Base-by-base conservation (phyloP, 2,888 invertebrate species). In the Coelogynopora nodosa region DNA sequence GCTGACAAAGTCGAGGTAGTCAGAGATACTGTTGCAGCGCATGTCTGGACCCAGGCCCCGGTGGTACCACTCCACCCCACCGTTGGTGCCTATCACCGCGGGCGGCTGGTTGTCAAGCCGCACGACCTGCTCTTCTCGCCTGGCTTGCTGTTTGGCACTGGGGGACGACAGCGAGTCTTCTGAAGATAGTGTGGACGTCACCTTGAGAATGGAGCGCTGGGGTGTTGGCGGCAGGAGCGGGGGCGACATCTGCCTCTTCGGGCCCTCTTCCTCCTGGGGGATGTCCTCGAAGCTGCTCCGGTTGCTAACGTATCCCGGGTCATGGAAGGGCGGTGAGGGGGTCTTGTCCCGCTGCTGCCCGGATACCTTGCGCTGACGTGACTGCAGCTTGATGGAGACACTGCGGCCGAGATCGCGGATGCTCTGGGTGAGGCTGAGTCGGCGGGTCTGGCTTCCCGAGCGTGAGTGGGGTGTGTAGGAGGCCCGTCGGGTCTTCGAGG, bases 11-110 rank as follows among this genome's bases (percentile, higher is more conserved):
- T 74, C 74, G 10, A 74, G 23, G 27, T 74, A 74, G 74, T 74
- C 74, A 23, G 74, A 74, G 74, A 74, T 74, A 26, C 74, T 74
- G 23, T 74, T 74, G 27, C 74, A 74, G 74, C 74, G 74, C 74
- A 74, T 74, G 10, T 74, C 74, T 26, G 74, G 74, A 13, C 74
- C 74, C 5, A 74, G 23, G 5, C 74, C 74, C 23, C 74, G 74
- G 2, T 74, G 74, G 74, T 74, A 74, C 74, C 74, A 74, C 23
- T 74, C 74, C 23, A 74, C 5, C 5, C 74, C 74, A 23, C 74
- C 74, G 74, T 74, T 26, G 10, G 5, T 26, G 5, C 74, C 74
- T 10, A 74, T 74, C 2, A 74, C 23, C 23, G 5, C 74, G 27
- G 74, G 10, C 27, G 2, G 2, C 2, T 13, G 2, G 5, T 74